phyloP scores from a whole-genome alignment of 2,888 invertebrate genomes.

The Diarsia mendica region DNA sequence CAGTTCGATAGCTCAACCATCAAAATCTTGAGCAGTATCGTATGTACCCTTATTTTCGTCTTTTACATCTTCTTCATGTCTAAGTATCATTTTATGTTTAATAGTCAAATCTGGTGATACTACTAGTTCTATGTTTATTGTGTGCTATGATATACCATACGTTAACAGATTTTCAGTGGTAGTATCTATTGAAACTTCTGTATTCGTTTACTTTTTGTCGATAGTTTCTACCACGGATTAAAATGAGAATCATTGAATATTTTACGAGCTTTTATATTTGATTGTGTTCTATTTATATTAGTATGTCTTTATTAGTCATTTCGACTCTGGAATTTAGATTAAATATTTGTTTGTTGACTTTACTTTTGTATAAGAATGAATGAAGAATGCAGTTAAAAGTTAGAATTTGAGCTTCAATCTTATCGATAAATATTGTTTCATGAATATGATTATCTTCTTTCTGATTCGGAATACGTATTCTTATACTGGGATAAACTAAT shows the following conservation, averaged over 20 bases:
- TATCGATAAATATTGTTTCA: not conserved
- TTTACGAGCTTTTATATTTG: conserved; percentile 60
- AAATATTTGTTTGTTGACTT: conserved; percentile 42
- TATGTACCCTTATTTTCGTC: not conserved
- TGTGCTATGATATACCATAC: not conserved
- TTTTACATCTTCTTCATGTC: not conserved
- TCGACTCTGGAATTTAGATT: conserved; percentile 61
- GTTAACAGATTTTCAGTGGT: not conserved
- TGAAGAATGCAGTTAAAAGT: conserved; percentile 12
- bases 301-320: conserved; percentile 65
- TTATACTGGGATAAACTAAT: not conserved
- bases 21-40: not conserved
- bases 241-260: conserved; percentile 64
- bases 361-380: conserved; percentile 19
- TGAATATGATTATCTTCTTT: not conserved
- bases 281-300: conserved; percentile 59
- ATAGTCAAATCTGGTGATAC: not conserved
- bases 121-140: not conserved
- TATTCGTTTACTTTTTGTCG: not conserved
- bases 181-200: conserved; percentile 34
- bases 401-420: not conserved
- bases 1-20: not conserved
- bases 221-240: conserved; percentile 49
- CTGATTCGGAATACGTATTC: not conserved
- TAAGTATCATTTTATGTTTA: not conserved